A percentile compares a stretch with the other conserved stretches of the same genome.
Conservation (phyloP, 2,113 vertebrate genomes). For the Forbesichthys papilliferus region DNA sequence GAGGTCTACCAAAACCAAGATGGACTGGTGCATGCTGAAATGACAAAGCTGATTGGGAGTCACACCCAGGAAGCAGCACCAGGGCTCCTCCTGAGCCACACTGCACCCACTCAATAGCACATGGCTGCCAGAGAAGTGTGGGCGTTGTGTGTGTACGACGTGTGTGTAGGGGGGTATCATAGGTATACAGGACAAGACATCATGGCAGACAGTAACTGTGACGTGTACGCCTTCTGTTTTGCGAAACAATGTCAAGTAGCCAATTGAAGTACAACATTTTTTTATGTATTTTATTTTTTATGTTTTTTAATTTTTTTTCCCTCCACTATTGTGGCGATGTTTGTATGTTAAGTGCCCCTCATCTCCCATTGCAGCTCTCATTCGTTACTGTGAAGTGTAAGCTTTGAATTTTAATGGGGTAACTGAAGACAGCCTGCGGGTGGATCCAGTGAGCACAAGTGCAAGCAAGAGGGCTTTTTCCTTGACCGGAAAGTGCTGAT, state of each 20-base stretch:
- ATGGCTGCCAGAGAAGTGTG: constrained; percentile 38
- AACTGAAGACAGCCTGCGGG: constrained; percentile 56
- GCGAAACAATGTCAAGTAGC: constrained; percentile 21
- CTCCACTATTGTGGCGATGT: constrained; percentile 9
- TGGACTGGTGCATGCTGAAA: constrained; percentile 15
- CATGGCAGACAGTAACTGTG: constrained; percentile 17
- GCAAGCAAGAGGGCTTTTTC: constrained; percentile 43
- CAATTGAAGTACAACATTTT: background rate
- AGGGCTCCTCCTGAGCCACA: constrained; percentile 52
- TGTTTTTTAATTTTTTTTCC: background rate
- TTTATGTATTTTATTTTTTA: background rate
- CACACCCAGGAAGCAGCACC: constrained; percentile 67
- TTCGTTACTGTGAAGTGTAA: constrained; percentile 59
- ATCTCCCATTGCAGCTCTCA: constrained; percentile 32
- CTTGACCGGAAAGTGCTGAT: constrained; percentile 66
- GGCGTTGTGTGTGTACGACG: background rate
- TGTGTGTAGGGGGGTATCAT: constrained; percentile 3
- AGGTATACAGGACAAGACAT: constrained; percentile 30
- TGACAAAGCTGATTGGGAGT: constrained; percentile 65
- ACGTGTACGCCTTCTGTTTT: constrained; percentile 22
- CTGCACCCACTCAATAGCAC: constrained; percentile 57
- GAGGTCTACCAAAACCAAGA: constrained; percentile 18
- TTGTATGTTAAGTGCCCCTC: constrained; percentile 33
- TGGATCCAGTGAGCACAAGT: constrained; percentile 54
- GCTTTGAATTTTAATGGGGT: constrained; percentile 69